Percentiles rank a stretch among this genome's conserved stretches.
Conservation (phyloP, 2,888 invertebrate genomes). For the Tuta absoluta region DNA sequence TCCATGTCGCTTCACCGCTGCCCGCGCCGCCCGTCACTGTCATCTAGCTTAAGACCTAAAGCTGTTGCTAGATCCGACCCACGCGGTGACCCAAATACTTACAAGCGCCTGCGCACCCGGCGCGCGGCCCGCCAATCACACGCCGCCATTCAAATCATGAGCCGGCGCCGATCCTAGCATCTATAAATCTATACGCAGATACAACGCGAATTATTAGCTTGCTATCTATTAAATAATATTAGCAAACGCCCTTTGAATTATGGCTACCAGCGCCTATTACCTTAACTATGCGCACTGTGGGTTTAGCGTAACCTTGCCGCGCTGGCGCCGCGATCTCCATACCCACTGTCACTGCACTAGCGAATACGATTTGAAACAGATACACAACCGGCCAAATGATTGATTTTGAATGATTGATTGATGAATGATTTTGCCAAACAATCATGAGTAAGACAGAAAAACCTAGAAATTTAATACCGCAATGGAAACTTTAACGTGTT, state of each 20-base stretch:
- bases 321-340: constrained; percentile 21
- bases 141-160: constrained; percentile 66
- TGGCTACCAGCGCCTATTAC: constrained; percentile 40
- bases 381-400: constrained; percentile 40
- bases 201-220: constrained; percentile 60
- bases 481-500: constrained; percentile 43
- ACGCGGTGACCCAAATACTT: constrained; percentile 75
- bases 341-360: constrained; percentile 25
- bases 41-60: constrained; percentile 30
- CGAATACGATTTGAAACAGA: constrained; percentile 25
- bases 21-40: background rate
- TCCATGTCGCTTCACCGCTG: no score
- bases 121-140: constrained; percentile 73
- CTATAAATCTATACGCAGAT: constrained; percentile 63
- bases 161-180: constrained; percentile 67
- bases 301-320: constrained; percentile 27
- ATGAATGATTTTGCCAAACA: constrained; percentile 49
- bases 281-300: constrained; percentile 33
- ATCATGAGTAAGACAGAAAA: constrained; percentile 40
- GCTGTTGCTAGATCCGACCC: constrained; percentile 68
- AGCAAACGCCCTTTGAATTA: constrained; percentile 61
- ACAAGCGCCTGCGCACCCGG: constrained; percentile 59
- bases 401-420: no score
- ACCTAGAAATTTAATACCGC: constrained; percentile 48
- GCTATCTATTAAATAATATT: constrained; percentile 62